A percentile compares a stretch with the other conserved stretches of the same genome.
Conservation (phyloP, 2,888 invertebrate genomes). For the Ormyrus labotus region DNA sequence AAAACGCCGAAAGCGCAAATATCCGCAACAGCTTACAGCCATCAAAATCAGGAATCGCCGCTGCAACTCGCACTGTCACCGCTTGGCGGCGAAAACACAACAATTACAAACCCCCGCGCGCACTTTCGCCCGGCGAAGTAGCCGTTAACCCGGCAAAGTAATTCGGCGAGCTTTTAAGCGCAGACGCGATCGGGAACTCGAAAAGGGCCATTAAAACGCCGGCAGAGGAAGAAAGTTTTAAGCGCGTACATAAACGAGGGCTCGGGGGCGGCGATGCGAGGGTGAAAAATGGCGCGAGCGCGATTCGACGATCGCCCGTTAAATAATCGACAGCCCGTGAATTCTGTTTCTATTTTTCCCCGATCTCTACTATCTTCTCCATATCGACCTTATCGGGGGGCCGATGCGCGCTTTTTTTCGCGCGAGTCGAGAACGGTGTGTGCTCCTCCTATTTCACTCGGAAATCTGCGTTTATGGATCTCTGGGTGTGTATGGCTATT, state of each 20-base stretch:
- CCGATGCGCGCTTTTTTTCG: neutral
- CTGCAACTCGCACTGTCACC: neutral
- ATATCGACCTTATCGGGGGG: neutral
- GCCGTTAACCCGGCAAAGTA: neutral
- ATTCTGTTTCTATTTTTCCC: neutral
- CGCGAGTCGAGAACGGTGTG: neutral
- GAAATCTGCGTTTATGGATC: too few relatives aligned
- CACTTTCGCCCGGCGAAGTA: too few relatives aligned
- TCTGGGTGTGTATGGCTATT: neutral
- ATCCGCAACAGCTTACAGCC: too few relatives aligned
- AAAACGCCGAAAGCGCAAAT: too few relatives aligned
- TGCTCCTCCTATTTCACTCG: neutral
- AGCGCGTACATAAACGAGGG: constrained; percentile 10
- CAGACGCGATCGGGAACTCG: neutral
- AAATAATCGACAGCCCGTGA: constrained; percentile 38
- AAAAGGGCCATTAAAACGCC: neutral
- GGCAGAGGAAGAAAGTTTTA: constrained; percentile 15
- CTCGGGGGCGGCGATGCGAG: constrained; percentile 27
- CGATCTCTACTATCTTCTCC: neutral
- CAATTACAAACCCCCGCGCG: neutral
- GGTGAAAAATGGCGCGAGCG: constrained; percentile 39
- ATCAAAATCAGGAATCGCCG: too few relatives aligned
- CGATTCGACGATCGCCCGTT: constrained; percentile 14
- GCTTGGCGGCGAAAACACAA: neutral
- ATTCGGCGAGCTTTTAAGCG: neutral